Evolutionary conservation across 2,113 vertebrate genomes (phyloP).

Genomic region (Lepus europaeus): DNA sequence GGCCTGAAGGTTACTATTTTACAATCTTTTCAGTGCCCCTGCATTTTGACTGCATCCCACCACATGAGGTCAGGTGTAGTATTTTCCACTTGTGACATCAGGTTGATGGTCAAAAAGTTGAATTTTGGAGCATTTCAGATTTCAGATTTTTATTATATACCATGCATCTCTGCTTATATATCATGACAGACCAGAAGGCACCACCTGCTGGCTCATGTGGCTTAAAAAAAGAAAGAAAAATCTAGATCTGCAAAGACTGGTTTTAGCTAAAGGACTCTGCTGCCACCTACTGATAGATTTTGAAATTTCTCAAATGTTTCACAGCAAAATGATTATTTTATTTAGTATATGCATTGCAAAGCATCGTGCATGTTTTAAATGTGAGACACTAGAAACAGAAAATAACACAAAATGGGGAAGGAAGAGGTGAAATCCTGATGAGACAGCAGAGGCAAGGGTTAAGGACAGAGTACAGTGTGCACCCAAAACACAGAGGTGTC

Average conservation of each 20-base stretch:
- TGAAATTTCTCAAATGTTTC: slow-evolving; percentile 39
- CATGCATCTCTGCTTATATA: background rate
- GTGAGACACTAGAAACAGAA: background rate
- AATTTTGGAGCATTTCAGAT: too few relatives aligned
- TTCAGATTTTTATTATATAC: background rate
- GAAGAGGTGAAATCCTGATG: background rate
- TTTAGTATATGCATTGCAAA: background rate
- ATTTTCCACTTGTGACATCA: too few relatives aligned
- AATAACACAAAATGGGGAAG: background rate
- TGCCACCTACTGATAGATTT: slow-evolving; percentile 51
- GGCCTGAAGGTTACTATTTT: too few relatives aligned
- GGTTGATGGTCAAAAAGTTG: too few relatives aligned
- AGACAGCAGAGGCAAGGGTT: background rate
- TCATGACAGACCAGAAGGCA: background rate
- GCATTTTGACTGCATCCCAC: too few relatives aligned
- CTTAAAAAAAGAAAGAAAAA: background rate
- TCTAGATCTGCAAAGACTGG: accelerated
- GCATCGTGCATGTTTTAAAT: too few relatives aligned
- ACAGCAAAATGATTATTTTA: background rate
- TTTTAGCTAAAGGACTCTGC: slow-evolving; percentile 33
- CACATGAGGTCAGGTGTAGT: too few relatives aligned
- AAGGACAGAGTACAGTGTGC: background rate
- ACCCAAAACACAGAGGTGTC: background rate
- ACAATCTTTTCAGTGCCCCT: too few relatives aligned
- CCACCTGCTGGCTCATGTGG: background rate